A percentile compares a stretch with the other conserved stretches of the same genome.
Conservation (phyloP, 2,888 invertebrate genomes). For the Hedya salicella region DNA sequence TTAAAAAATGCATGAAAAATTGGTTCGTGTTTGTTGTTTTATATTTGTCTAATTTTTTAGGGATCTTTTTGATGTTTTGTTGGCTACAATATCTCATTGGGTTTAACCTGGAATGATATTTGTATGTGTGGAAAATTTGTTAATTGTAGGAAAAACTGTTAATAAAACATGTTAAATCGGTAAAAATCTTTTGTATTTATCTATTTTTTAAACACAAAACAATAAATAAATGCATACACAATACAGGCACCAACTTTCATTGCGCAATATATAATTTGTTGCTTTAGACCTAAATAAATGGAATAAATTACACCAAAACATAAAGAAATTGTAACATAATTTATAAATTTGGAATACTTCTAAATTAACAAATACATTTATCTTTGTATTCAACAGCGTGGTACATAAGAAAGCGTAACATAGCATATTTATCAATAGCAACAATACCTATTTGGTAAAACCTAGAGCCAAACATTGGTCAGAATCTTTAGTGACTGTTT, state of each 20-base stretch:
- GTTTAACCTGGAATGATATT: too few species aligned
- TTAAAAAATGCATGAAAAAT: too few species aligned
- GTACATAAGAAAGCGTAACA: slow-evolving; percentile 1
- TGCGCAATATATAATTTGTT: background rate
- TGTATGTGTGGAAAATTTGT: too few species aligned
- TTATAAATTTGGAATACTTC: slow-evolving; percentile 10
- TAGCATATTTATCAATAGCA: slow-evolving; percentile 22
- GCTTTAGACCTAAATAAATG: slow-evolving; percentile 1
- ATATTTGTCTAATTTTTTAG: too few species aligned
- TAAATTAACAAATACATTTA: slow-evolving; percentile 19
- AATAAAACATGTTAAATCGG: slow-evolving; percentile 25
- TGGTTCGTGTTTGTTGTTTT: too few species aligned
- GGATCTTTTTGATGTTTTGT: too few species aligned
- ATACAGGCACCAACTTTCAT: slow-evolving; percentile 24
- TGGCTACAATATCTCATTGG: too few species aligned
- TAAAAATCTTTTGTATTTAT: slow-evolving; percentile 41
- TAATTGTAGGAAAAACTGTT: too few species aligned
- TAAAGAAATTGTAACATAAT: background rate
- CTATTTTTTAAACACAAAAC: slow-evolving; percentile 37
- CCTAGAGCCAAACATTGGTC: slow-evolving; percentile 1
- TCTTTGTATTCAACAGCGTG: slow-evolving; percentile 10
- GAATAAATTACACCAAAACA: slow-evolving; percentile 14
- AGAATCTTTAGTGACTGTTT: too few species aligned
- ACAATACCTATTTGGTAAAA: slow-evolving; percentile 13
- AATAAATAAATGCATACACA: slow-evolving; percentile 44